Percentiles rank a stretch among this genome's conserved stretches.
Conservation (phyloP, 2,797 vertebrate species). For the Chloroceryle amazona region DNA sequence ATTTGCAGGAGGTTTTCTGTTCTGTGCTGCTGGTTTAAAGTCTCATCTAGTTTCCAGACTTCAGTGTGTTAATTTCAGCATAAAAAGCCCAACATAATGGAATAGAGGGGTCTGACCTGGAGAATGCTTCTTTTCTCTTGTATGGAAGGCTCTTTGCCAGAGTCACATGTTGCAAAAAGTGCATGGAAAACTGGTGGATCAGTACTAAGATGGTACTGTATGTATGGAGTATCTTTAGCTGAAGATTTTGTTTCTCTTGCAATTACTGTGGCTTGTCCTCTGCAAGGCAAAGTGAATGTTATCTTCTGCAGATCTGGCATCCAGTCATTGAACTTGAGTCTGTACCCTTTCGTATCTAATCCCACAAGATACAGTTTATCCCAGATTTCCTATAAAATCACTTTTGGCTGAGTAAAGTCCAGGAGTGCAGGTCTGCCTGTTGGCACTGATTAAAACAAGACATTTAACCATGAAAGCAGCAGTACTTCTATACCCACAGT, state of each 20-base stretch:
- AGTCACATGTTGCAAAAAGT: not conserved
- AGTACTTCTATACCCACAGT: not conserved
- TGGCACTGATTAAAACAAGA: not conserved
- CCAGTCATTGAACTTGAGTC: not conserved
- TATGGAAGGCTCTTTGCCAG: not conserved
- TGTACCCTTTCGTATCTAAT: not conserved
- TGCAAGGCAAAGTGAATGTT: not conserved
- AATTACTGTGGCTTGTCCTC: not conserved
- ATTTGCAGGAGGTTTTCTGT: not conserved
- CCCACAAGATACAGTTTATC: not conserved
- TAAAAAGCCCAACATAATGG: rapidly evolving
- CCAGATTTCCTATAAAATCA: not conserved
- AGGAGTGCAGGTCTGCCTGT: not conserved
- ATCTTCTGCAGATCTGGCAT: not conserved
- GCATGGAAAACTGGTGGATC: not conserved
- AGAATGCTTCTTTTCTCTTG: not conserved
- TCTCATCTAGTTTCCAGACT: not conserved
- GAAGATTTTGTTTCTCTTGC: not conserved
- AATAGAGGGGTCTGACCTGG: not conserved
- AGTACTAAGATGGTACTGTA: not conserved
- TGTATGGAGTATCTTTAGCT: not conserved
- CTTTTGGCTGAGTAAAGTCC: not conserved
- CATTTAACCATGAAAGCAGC: not conserved
- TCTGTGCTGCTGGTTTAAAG: not conserved
- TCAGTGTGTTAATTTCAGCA: not conserved